Base-by-base conservation (phyloP, 2,888 invertebrate genomes). In the Pollenia griseotomentosa region DNA sequence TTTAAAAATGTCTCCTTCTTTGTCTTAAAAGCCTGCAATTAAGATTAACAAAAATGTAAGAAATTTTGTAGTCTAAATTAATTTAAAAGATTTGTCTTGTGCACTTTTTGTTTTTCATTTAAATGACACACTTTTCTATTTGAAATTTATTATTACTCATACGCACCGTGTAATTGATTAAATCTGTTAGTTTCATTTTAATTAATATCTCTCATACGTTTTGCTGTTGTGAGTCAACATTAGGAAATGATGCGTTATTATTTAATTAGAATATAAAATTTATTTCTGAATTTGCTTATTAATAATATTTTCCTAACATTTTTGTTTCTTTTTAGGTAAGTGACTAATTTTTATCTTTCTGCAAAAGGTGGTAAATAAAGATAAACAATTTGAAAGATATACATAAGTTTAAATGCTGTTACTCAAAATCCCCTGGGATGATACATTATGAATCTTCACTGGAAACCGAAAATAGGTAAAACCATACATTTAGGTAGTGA, bases 121-220 rank as follows among this genome's bases (percentile, higher is more conserved):
- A 0, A 33, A 51, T 53, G 14, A 44, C 42, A 57, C 46, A 46
- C 8, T 53, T 78, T 78, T 59, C n/a, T 68, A 12, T 33, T 5
- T 46, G 9, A 59, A 68, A 68, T 59, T 19, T 40, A 51, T 59
- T 70, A 70, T 79, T 51, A 59, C 59, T 70, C 78, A 79, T 79
- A 70, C 78, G 78, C 48, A 42, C 19, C 19, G 42, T 42, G 7
- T n/a, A n/a, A 6, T n/a, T 14, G 14, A 0, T 14, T 44, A 2
- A 14, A 6, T 57, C 23, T 19, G 11, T 40, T 7, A 14, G 0
- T 73, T 14, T 55, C 5, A 2, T 51, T 19, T 14, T 40, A 23
- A 48, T 68, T 59, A 78, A 59, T 40, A 78, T 57, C 57, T 40
- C 57, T 78, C 68, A 78, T 78, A 59, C 78, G 55, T 9, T 14